These are phyloP conservation scores for Gymnocephalus cernua DNA, from an alignment of 2,113 vertebrate species.

Conservation along the genomic window DNA sequence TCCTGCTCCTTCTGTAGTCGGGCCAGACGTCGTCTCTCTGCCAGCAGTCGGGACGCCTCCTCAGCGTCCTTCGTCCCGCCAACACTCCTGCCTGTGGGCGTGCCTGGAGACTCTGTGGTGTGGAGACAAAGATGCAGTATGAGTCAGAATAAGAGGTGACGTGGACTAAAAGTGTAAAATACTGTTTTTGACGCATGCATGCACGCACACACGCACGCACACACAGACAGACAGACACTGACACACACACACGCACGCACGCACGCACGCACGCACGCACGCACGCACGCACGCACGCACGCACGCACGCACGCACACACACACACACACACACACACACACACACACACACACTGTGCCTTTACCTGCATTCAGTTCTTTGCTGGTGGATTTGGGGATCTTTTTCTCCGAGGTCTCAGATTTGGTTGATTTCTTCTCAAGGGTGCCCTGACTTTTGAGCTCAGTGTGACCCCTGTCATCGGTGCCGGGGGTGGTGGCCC, in stretches of 20 bases:
- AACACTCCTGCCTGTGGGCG: slow-evolving; percentile 84
- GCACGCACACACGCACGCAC: too few species aligned
- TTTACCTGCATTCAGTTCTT: slow-evolving; percentile 82
- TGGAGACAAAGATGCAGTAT: not conserved
- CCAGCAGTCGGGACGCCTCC: slow-evolving; percentile 92
- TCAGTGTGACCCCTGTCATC: slow-evolving; percentile 81
- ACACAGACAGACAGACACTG: too few species aligned
- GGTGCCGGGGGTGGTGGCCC: slow-evolving; percentile 78
- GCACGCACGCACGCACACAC: too few species aligned
- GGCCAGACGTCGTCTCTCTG: slow-evolving; percentile 91
- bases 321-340: too few species aligned
- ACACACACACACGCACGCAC: too few species aligned
- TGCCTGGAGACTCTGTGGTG: slow-evolving; percentile 81
- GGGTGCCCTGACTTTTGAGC: slow-evolving; percentile 67
- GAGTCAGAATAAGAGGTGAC: not conserved
- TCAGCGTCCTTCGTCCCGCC: slow-evolving; percentile 94
- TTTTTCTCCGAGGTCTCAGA: slow-evolving; percentile 81
- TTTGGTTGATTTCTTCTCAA: slow-evolving; percentile 84
- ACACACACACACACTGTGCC: not conserved
- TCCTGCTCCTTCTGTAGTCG: slow-evolving; percentile 95
- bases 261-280: too few species aligned
- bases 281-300: too few species aligned
- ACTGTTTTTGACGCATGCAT: not conserved
- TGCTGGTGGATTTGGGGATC: slow-evolving; percentile 85
- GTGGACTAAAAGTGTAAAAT: too few species aligned